These are phyloP conservation scores for Tipula unca DNA, from an alignment of 2,888 invertebrate species.

Conservation along the genomic window DNA sequence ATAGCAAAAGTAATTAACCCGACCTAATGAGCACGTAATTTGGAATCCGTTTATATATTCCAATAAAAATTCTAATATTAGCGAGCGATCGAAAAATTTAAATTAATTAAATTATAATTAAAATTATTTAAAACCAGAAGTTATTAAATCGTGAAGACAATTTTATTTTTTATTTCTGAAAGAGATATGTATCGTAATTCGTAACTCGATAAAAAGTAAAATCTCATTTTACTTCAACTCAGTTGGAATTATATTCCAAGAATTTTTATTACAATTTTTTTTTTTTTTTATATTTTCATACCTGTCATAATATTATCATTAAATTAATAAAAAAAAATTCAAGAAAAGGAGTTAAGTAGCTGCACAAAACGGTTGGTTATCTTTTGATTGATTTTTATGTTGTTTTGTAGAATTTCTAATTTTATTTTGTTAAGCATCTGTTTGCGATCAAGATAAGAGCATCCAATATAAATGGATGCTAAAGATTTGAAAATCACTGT, in stretches of 20 bases:
- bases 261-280: neutral
- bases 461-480: neutral
- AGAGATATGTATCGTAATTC: neutral
- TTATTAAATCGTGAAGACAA: neutral
- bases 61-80: neutral
- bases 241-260: neutral
- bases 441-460: neutral
- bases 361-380: neutral
- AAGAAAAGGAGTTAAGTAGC: neutral
- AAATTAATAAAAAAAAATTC: neutral
- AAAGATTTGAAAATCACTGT: neutral
- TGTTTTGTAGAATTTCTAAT: neutral
- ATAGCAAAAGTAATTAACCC: neutral
- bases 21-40: neutral
- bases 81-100: neutral
- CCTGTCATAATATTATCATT: constrained; percentile 2
- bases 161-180: neutral
- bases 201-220: neutral
- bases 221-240: neutral
- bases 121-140: neutral
- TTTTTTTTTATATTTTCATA: neutral
- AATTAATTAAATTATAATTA: neutral
- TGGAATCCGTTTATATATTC: neutral
- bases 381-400: neutral
- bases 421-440: neutral